Evolutionary conservation across 2,113 vertebrate species (phyloP).

Genomic region (Mohoua ochrocephala): DNA sequence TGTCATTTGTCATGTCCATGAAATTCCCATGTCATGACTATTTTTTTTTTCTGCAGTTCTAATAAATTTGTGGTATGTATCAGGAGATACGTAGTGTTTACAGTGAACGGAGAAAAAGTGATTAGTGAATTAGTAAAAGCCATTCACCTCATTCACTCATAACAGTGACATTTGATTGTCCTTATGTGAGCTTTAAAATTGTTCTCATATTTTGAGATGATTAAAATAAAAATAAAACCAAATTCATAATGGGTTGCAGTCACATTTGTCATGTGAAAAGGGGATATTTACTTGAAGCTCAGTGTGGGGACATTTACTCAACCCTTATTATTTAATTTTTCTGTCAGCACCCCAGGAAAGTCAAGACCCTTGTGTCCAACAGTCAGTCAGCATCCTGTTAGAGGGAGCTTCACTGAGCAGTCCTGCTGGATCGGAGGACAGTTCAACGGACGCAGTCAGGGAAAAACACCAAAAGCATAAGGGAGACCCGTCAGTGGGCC

Average conservation of each 20-base stretch:
- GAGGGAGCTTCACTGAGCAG: neutral
- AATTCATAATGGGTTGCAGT: neutral
- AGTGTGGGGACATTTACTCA: neutral
- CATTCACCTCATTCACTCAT: neutral
- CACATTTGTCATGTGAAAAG: neutral
- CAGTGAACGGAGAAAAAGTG: neutral
- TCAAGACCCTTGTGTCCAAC: neutral
- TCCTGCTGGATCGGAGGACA: neutral
- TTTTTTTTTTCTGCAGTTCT: neutral
- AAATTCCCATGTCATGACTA: neutral
- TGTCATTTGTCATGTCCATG: neutral
- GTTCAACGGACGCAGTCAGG: neutral
- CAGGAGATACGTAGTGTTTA: neutral
- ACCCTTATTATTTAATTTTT: neutral
- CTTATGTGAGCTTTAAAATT: neutral
- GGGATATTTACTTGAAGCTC: neutral
- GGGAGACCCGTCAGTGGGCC: rapidly evolving
- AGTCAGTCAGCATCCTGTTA: neutral
- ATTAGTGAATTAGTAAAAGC: neutral
- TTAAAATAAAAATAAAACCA: neutral
- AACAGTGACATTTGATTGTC: neutral
- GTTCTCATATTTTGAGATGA: neutral
- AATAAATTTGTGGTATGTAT: neutral
- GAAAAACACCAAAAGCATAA: neutral
- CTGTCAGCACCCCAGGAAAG: neutral